Base-by-base conservation (phyloP, 2,888 invertebrate species). In the Rhagonycha lutea region DNA sequence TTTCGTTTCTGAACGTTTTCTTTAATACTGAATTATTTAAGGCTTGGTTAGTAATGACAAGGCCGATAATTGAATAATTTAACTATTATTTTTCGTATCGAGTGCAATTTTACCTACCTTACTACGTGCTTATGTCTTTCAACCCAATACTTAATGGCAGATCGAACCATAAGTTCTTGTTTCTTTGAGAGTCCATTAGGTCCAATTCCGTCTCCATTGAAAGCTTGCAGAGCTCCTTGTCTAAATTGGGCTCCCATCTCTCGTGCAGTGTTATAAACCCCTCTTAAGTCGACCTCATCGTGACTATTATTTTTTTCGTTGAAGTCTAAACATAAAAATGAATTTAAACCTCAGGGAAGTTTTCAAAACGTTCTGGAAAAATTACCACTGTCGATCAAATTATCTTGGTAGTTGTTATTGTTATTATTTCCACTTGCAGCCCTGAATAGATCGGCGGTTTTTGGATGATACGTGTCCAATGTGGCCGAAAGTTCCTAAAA, bases 61-160 rank as follows among this genome's bases (percentile, higher is more conserved):
- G 63, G 63, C 10, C 63, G n/a, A 65, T 61, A 18, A 70, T 70
- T 47, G 47, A 32, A 23, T 18, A 70, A 70, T 61, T 61, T 61
- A 61, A 9, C 5, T 24, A n/a, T 47, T 47, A 47, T n/a, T 47
- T 82, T 47, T n/a, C n/a, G 7, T 47, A 47, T n/a, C 4, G 12
- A n/a, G 47, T 47, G n/a, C n/a, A 47, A 47, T 47, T 47, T 47
- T n/a, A 7, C 88, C 88, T 85, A 95, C 96, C 95, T 93, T 63
- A 96, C 96, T 72, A 96, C 94, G 84, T 96, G 96, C 87, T 96
- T 96, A 85, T 96, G 96, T 61, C 96, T 89, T 84, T 96, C 96
- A 28, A 96, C 96, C 96, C 96, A 96, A 84, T 96, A 96, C 83
- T 95, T 96, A 83, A 96, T 96, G 14, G 96, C 95, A 32, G 95